Evolutionary conservation across 2,113 vertebrate genomes (phyloP).

Genomic region (Ginglymostoma cirratum): DNA sequence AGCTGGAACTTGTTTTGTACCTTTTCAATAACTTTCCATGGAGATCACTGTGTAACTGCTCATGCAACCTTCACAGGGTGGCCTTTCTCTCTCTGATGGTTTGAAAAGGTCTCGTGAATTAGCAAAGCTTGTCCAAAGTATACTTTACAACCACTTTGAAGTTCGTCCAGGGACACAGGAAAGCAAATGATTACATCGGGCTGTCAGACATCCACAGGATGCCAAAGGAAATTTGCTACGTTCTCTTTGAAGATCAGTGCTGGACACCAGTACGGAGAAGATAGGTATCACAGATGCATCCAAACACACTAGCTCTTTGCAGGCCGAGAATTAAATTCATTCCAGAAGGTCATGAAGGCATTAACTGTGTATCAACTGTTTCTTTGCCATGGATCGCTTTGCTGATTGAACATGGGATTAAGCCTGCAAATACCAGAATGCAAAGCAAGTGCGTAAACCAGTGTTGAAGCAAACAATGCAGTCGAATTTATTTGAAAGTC

Average conservation of each 20-base stretch:
- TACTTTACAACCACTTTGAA: neutral
- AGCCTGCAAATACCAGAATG: neutral
- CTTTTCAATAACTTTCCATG: neutral
- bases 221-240: neutral
- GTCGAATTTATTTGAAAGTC: neutral
- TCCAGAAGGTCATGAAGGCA: neutral
- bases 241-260: neutral
- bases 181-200: slow-evolving; percentile 16
- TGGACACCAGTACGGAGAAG: neutral
- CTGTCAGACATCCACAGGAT: neutral
- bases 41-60: neutral
- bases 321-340: neutral
- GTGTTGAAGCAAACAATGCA: neutral
- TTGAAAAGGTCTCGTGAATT: neutral
- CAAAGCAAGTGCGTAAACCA: neutral
- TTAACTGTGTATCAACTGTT: neutral
- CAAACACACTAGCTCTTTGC: neutral
- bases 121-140: neutral
- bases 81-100: neutral
- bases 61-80: neutral
- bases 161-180: slow-evolving; percentile 9
- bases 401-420: neutral
- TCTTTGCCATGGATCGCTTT: neutral
- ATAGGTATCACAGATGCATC: neutral
- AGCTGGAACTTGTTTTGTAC: neutral